phyloP scores from a whole-genome alignment of 1,140 invertebrate genomes.

The Bombus polaris region DNA sequence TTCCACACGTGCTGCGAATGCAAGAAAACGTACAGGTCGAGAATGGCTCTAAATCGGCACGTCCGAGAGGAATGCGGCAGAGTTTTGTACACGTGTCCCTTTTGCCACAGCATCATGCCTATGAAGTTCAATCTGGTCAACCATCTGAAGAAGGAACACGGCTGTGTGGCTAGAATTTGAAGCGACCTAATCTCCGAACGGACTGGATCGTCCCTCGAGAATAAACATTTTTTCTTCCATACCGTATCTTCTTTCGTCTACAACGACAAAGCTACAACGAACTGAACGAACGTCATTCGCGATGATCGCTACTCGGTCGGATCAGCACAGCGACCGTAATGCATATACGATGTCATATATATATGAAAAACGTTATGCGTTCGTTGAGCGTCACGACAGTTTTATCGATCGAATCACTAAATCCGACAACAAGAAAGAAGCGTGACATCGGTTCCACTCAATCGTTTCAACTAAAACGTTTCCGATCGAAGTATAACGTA shows the following conservation, averaged over 20 bases:
- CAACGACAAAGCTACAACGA: not conserved
- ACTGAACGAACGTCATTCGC: too few relatives aligned
- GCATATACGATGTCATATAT: too few relatives aligned
- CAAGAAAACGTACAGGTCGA: conserved; percentile 66
- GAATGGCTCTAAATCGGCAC: conserved; percentile 67
- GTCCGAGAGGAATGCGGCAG: conserved; percentile 71
- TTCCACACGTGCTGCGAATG: conserved; percentile 67
- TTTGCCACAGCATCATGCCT: conserved; percentile 67
- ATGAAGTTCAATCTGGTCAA: conserved; percentile 72
- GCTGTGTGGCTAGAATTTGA: conserved; percentile 50
- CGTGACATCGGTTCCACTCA: too few relatives aligned
- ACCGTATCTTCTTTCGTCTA: not conserved
- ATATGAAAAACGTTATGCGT: not conserved
- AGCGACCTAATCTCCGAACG: not conserved
- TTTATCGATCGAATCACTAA: not conserved
- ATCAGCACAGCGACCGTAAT: too few relatives aligned
- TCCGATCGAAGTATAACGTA: not conserved
- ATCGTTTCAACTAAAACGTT: not conserved
- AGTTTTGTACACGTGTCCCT: conserved; percentile 65
- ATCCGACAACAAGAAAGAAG: not conserved
- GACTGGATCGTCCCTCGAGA: not conserved
- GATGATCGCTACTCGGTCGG: too few relatives aligned
- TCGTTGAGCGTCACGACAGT: too few relatives aligned
- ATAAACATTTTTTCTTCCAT: not conserved
- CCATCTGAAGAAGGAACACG: conserved; percentile 69